A percentile compares a stretch with the other conserved stretches of the same genome.
Evolutionary conservation across 2,888 invertebrate genomes (phyloP).

Genomic region (Acleris literana): DNA sequence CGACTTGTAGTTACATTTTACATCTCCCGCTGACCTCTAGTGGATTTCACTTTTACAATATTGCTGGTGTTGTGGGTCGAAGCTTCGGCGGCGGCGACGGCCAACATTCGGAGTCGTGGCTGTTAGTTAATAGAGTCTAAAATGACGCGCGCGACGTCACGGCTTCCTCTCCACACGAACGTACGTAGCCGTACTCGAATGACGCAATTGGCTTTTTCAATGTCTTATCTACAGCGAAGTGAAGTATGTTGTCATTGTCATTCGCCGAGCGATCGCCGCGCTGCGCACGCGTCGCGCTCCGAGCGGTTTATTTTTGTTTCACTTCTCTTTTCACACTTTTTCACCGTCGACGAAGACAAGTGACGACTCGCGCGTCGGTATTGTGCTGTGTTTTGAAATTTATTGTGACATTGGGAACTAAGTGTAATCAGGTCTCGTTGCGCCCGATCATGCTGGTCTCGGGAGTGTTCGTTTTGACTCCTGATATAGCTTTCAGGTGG

Average conservation of each 20-base stretch:
- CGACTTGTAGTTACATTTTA: constrained; percentile 18
- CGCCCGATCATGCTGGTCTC: constrained; percentile 72
- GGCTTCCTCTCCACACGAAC: constrained; percentile 71
- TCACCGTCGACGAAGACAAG: constrained; percentile 73
- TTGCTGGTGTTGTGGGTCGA: constrained; percentile 35
- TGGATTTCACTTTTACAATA: constrained; percentile 37
- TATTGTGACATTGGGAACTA: constrained; percentile 64
- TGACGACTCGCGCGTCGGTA: constrained; percentile 73
- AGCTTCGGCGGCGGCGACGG: constrained; percentile 62
- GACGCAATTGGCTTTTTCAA: constrained; percentile 84
- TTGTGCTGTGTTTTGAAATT: constrained; percentile 78
- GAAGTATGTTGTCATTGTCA: constrained; percentile 66
- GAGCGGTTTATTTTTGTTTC: constrained; percentile 69
- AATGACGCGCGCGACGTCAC: constrained; percentile 79
- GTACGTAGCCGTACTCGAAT: constrained; percentile 78
- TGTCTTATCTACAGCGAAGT: constrained; percentile 81
- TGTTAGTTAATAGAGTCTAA: constrained; percentile 64
- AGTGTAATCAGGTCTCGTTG: constrained; percentile 54
- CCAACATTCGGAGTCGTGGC: constrained; percentile 66
- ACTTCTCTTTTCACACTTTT: constrained; percentile 71
- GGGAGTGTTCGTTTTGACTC: constrained; percentile 76
- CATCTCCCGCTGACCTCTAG: constrained; percentile 32
- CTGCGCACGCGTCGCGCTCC: constrained; percentile 71
- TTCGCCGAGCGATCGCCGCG: constrained; percentile 74
- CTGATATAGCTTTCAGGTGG: constrained; percentile 77